These are phyloP conservation scores for Lonchura striata DNA, from an alignment of 2,113 vertebrate genomes.

Conservation along the genomic window DNA sequence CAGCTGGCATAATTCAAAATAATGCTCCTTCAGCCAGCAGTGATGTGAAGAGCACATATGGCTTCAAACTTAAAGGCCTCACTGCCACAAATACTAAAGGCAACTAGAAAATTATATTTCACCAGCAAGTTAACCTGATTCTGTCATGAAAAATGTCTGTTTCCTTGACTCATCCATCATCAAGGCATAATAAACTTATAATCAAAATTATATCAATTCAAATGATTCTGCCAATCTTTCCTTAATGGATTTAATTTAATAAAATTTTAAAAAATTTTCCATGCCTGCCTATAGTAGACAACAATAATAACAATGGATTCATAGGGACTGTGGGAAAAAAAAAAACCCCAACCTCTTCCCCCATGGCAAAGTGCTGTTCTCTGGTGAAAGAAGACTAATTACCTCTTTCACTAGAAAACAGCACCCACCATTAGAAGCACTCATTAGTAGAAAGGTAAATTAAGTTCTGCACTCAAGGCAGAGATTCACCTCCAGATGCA, in stretches of 20 bases:
- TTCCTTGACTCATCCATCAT: constrained; percentile 56
- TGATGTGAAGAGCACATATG: not conserved
- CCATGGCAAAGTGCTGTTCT: not conserved
- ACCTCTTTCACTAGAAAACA: not conserved
- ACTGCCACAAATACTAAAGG: constrained; percentile 11
- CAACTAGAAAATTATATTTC: constrained; percentile 54
- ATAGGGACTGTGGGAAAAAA: not conserved
- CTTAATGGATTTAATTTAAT: constrained; percentile 39
- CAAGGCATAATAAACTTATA: constrained; percentile 59
- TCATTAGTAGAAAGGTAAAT: not conserved
- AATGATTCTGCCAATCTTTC: constrained; percentile 45
- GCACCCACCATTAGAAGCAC: not conserved
- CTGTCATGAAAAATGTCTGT: constrained; percentile 40
- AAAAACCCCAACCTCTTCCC: not conserved
- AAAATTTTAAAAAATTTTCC: not conserved
- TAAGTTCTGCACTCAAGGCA: not conserved
- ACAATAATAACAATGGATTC: not conserved
- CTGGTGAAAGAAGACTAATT: not conserved
- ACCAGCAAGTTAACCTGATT: constrained; percentile 41
- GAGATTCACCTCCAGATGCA: not conserved
- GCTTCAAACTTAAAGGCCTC: constrained; percentile 22
- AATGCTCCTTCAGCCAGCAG: not conserved
- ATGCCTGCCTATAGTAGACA: not conserved
- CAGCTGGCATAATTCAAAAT: not conserved
- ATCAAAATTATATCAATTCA: constrained; percentile 63